Percentiles rank a stretch among this genome's conserved stretches.
Conservation (phyloP, 1,140 invertebrate genomes). For the Hyles euphorbiae region DNA sequence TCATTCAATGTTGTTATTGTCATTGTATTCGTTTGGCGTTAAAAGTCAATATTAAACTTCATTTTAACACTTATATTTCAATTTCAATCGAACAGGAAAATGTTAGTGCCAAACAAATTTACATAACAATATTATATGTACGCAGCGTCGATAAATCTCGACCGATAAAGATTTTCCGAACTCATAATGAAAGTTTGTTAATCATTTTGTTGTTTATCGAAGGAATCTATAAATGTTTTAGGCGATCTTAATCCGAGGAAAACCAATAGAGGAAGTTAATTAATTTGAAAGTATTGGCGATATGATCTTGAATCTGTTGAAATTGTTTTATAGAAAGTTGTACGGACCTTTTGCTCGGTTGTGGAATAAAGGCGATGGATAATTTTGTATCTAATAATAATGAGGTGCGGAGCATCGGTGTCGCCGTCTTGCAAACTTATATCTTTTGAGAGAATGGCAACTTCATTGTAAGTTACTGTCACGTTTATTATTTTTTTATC, state of each 20-base stretch:
- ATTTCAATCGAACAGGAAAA: too few species aligned
- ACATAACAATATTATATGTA: too few species aligned
- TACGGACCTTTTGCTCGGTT: not conserved
- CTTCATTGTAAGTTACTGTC: not conserved
- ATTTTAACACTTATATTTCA: too few species aligned
- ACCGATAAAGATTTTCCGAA: too few species aligned
- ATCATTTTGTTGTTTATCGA: too few species aligned
- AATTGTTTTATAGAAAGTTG: constrained; percentile 20
- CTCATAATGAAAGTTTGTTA: too few species aligned
- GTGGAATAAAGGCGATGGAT: constrained; percentile 4
- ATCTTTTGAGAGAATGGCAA: constrained; percentile 2
- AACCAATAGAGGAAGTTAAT: constrained; percentile 24
- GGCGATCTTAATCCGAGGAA: constrained; percentile 12
- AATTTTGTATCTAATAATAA: constrained; percentile 10
- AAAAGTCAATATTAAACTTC: too few species aligned
- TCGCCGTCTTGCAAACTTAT: constrained; percentile 9
- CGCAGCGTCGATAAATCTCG: too few species aligned
- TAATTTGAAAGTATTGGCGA: constrained; percentile 23
- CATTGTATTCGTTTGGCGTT: too few species aligned
- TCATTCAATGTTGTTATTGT: too few species aligned
- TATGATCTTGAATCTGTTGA: constrained; percentile 8
- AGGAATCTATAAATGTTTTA: not conserved
- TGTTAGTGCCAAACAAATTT: too few species aligned
- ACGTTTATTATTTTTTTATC: too few species aligned
- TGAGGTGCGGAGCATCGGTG: constrained; percentile 7